Percentiles rank a stretch among this genome's conserved stretches.
Conservation (phyloP, 92 coral and sea anemone species). For the Paramuricea clavata region DNA sequence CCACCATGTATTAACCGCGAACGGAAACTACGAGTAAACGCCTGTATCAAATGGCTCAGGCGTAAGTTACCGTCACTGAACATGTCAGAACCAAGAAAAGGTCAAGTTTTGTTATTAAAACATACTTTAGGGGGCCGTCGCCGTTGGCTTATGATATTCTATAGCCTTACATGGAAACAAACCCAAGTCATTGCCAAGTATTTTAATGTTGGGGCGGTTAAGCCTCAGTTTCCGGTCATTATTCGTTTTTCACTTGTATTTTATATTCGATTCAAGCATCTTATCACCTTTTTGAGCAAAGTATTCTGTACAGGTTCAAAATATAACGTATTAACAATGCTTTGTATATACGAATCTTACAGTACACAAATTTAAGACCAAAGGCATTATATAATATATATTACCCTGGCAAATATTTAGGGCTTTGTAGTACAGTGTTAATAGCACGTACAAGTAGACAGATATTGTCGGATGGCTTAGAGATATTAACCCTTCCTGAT, state of each 20-base stretch:
- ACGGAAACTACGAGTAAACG: slow-evolving; percentile 11
- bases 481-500: neutral
- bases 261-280: neutral
- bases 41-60: slow-evolving; percentile 12
- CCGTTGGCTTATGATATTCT: neutral
- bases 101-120: slow-evolving; percentile 1
- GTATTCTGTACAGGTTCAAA: neutral
- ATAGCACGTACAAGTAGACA: neutral
- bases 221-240: slow-evolving; percentile 9
- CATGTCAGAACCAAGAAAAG: neutral
- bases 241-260: neutral
- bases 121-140: neutral
- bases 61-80: neutral
- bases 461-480: neutral
- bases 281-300: neutral
- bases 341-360: neutral
- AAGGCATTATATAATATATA: neutral
- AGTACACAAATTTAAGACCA: neutral
- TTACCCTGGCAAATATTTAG: neutral
- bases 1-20: neutral
- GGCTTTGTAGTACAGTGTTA: neutral
- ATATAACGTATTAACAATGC: no score
- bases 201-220: slow-evolving; percentile 7
- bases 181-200: neutral
- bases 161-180: slow-evolving; percentile 3